Percentiles rank a stretch among this genome's conserved stretches.
phyloP scores from a whole-genome alignment of 2,888 invertebrate species.

The Sinodicranocentrus sp. region DNA sequence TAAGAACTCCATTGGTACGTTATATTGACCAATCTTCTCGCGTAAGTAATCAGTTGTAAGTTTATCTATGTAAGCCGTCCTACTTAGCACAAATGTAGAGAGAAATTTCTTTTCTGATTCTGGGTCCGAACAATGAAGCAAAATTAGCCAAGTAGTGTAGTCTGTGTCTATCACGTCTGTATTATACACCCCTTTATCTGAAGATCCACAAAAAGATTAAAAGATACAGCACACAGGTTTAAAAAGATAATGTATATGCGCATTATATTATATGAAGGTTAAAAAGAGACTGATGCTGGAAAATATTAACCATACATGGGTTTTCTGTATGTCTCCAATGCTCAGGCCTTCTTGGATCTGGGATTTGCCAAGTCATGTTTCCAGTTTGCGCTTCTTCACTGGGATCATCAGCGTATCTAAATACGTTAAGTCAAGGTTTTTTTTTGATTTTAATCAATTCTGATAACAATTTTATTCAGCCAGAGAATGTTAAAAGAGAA shows the following conservation, averaged over 20 bases:
- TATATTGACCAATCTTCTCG: slow-evolving; percentile 88
- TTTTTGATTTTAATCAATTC: too few species aligned
- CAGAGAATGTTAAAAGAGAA: too few species aligned
- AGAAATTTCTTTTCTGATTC: slow-evolving; percentile 85
- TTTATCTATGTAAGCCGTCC: slow-evolving; percentile 82
- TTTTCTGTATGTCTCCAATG: slow-evolving; percentile 93
- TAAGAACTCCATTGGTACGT: slow-evolving; percentile 91
- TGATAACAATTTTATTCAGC: too few species aligned
- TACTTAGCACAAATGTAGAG: slow-evolving; percentile 89
- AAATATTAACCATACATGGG: slow-evolving; percentile 85
- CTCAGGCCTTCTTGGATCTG: slow-evolving; percentile 85
- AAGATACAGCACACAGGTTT: too few species aligned
- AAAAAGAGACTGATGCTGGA: slow-evolving; percentile 1
- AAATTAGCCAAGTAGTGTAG: slow-evolving; percentile 88
- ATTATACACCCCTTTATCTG: slow-evolving; percentile 94
- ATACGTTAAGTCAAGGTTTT: too few species aligned
- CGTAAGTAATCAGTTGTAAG: slow-evolving; percentile 86
- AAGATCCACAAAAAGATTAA: too few species aligned
- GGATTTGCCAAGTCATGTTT: slow-evolving; percentile 92
- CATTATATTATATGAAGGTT: neutral
- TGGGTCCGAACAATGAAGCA: slow-evolving; percentile 90
- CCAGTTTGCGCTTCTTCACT: slow-evolving; percentile 86
- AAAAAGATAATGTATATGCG: slow-evolving; percentile 1
- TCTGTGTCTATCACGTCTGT: slow-evolving; percentile 92
- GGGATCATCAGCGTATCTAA: slow-evolving; percentile 88